Evolutionary conservation across 2,888 invertebrate genomes (phyloP), one percentile per base, ranked within the genome.

Genomic region (Euplexia lucipara): DNA sequence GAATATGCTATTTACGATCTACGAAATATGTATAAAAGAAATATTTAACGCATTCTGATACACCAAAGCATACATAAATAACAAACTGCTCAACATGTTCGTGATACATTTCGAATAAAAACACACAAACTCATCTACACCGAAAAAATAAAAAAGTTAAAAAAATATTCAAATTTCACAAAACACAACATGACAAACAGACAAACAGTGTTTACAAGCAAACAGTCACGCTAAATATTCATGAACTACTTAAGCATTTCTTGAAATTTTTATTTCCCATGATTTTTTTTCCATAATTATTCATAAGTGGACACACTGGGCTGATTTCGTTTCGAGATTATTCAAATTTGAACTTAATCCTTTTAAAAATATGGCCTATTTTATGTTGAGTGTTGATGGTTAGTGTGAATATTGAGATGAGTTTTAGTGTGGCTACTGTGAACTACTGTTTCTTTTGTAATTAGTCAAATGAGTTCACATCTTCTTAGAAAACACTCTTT

Each of bases 361-460:
- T 10, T 18, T 1, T 37, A 1, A 8, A 14, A 32, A 42, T 68
- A 76, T 51, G 60, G 47, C n/a, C 20, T 26, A 52, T 47, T 66
- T 67, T 56, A 12, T 9, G 5, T 45, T 57, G 22, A 14, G 20
- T 16, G 9, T 39, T 7, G 7, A 6, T 22, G 20, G 12, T 8
- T 6, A 32, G 8, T 59, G 32, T 76, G 51, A 70, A 76, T 80
- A 84, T 82, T 75, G 76, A 82, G 76, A 53, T 57, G 49, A 35
- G n/a, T 67, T 64, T 52, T 60, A 51, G 53, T 71, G 61, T 32
- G 53, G 89, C 90, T 88, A 90, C 90, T 68, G 89, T 87, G 83
- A 87, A 89, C 90, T 89, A 89, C 90, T 81, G 90, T 88, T 83
- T 86, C 57, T 61, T 75, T 79, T 78, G 59, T 70, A 60, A 74